A percentile compares a stretch with the other conserved stretches of the same genome.
These are phyloP conservation scores for Loxodonta africana DNA, from an alignment of 2,113 vertebrate species.

Conservation along the genomic window DNA sequence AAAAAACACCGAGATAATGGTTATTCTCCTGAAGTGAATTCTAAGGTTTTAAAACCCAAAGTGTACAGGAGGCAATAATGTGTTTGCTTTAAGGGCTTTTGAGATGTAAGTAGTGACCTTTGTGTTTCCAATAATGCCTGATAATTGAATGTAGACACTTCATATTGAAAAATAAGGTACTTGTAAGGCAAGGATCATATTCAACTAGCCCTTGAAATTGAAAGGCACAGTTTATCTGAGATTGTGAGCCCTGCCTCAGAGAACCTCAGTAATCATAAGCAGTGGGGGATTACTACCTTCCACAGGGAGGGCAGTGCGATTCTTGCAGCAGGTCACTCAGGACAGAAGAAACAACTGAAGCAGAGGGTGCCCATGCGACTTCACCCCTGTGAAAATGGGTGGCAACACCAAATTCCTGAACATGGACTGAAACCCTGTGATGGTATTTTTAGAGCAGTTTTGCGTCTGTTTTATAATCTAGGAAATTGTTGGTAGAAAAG, in stretches of 20 bases:
- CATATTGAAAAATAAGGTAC: conserved; percentile 79
- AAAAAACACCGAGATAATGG: background rate
- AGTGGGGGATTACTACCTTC: conserved; percentile 61
- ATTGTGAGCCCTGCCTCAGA: conserved; percentile 48
- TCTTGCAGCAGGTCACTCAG: conserved; percentile 32
- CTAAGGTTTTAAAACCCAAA: conserved; percentile 54
- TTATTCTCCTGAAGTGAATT: conserved; percentile 65
- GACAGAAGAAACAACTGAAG: conserved; percentile 37
- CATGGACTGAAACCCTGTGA: background rate
- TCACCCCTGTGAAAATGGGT: background rate
- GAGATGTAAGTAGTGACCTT: conserved; percentile 70
- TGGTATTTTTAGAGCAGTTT: background rate
- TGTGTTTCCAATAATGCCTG: conserved; percentile 70
- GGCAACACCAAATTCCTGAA: background rate
- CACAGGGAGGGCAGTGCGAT: background rate
- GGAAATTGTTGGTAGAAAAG: background rate
- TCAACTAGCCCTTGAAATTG: conserved; percentile 68
- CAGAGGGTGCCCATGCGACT: background rate
- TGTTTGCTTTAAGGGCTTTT: conserved; percentile 79
- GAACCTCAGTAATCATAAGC: conserved; percentile 74
- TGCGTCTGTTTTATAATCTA: conserved; percentile 73
- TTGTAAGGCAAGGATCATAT: conserved; percentile 71
- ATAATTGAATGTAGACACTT: conserved; percentile 75
- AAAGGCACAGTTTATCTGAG: conserved; percentile 63
- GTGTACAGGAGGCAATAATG: conserved; percentile 68